phyloP scores from a whole-genome alignment of 2,888 invertebrate species.

The Cerceris rybyensis region DNA sequence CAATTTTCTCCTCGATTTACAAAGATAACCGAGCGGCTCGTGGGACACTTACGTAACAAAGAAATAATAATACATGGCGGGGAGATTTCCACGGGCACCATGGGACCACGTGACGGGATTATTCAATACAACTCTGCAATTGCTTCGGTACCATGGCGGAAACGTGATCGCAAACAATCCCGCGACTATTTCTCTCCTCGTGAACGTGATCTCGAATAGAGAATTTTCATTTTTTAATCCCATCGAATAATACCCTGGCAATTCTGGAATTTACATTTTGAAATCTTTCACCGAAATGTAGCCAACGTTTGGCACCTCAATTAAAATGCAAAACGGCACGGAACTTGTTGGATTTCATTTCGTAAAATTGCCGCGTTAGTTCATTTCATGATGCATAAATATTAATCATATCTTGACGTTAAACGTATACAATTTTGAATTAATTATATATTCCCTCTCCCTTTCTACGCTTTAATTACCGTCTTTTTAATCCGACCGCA shows the following conservation, averaged over 20 bases:
- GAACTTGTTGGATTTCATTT: background rate
- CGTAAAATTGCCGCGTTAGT: background rate
- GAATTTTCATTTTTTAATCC: conserved; percentile 26
- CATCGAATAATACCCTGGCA: background rate
- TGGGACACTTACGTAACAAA: conserved; percentile 20
- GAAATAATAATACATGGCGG: conserved; percentile 23
- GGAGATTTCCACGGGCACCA: conserved; percentile 13
- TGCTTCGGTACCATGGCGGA: conserved; percentile 25
- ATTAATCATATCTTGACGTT: background rate
- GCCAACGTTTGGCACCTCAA: background rate
- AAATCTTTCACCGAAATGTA: background rate
- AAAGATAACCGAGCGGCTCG: background rate
- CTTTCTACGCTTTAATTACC: conserved; percentile 28
- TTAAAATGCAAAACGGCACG: background rate
- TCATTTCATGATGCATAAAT: background rate
- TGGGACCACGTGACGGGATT: conserved; percentile 45
- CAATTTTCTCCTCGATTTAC: background rate
- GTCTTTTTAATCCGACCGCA: background rate
- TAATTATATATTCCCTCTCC: background rate
- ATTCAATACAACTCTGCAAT: conserved; percentile 30
- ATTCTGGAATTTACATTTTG: background rate
- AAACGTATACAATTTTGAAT: background rate
- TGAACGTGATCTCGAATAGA: conserved; percentile 37
- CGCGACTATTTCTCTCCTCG: conserved; percentile 14
- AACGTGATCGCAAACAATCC: conserved; percentile 45